phyloP scores from a whole-genome alignment of 2,113 vertebrate species.

The Platichthys flesus region DNA sequence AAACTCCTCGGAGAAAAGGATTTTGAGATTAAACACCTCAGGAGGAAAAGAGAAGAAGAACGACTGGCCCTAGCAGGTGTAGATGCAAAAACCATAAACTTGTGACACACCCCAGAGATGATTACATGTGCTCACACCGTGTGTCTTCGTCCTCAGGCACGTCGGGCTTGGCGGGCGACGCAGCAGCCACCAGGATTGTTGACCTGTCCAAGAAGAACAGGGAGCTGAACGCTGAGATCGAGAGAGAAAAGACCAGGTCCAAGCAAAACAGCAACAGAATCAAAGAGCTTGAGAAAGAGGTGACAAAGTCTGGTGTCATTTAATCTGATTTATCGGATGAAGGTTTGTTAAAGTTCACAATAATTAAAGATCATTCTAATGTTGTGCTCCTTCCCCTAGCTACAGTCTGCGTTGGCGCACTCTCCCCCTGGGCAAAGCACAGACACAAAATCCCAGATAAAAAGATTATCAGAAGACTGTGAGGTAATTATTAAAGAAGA shows the following conservation, averaged over 20 bases:
- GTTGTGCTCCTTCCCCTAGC: slow-evolving; percentile 62
- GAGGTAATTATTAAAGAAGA: slow-evolving; percentile 34
- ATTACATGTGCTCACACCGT: not conserved
- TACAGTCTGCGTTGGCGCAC: slow-evolving; percentile 74
- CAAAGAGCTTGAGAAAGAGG: slow-evolving; percentile 91
- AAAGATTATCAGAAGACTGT: slow-evolving; percentile 59
- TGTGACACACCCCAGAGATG: not conserved
- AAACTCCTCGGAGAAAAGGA: slow-evolving; percentile 91
- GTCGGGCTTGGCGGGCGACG: slow-evolving; percentile 85
- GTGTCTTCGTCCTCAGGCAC: slow-evolving; percentile 74
- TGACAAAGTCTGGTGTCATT: slow-evolving; percentile 38
- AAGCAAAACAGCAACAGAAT: slow-evolving; percentile 85
- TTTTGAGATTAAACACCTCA: slow-evolving; percentile 90
- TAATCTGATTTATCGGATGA: too few relatives aligned
- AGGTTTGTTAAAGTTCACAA: not conserved
- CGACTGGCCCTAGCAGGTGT: slow-evolving; percentile 86
- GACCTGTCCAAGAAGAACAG: slow-evolving; percentile 93
- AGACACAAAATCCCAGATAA: slow-evolving; percentile 54
- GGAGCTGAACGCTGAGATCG: slow-evolving; percentile 84
- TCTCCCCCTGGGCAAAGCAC: slow-evolving; percentile 52
- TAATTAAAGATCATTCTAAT: not conserved
- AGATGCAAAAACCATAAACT: not conserved
- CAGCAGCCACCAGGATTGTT: slow-evolving; percentile 91
- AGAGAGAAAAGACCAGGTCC: slow-evolving; percentile 85
- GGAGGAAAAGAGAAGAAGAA: slow-evolving; percentile 88